Evolutionary conservation across 2,113 vertebrate species (phyloP), one percentile per base, ranked within the genome.

Genomic region (Paratilapia polleni): DNA sequence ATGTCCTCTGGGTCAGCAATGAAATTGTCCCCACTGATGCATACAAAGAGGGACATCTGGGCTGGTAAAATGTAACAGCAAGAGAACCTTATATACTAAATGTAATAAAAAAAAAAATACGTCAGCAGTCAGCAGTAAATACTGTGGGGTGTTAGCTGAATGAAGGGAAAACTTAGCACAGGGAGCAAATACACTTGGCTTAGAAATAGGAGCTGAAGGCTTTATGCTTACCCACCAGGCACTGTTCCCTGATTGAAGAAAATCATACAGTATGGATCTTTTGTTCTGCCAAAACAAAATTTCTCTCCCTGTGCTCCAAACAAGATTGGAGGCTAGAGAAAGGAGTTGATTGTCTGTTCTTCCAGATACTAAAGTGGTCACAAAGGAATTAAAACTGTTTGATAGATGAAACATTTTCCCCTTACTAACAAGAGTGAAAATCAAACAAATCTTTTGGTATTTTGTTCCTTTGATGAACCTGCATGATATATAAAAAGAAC

Each of bases 201-300:
- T 66, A 56, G 78, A 85, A 78, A 43, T 4, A 66, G 62, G 61
- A 88, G 86, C 75, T 76, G 62, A 83, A 85, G 41, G 56, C 84
- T 91, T 90, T 90, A 87, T 88, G 78, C 64, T 84, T 28, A 13
- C 47, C 70, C 83, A 86, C 56, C 49, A 47, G 83, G 73, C 88
- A 84, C 86, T 57, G 41, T 36, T 91, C 14, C 41, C 73, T 86
- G 86, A 89, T 59, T 88, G 90, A 86, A 88, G 88, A 85, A 83
- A 91, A 91, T 89, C 86, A 90, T 77, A 81, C 61, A 80, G 31
- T 88, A 62, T 88, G 78, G 83, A 88, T 87, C 66, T 78, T 79
- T 77, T 88, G 80, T 70, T 22, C 58, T 34, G 77, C 78, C 80
- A 91, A 87, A 89, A 81, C 78, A 57, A 78, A 77, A 83, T 84